Conservation (phyloP, 2,113 vertebrate species). For the Paedocypris sp. region DNA sequence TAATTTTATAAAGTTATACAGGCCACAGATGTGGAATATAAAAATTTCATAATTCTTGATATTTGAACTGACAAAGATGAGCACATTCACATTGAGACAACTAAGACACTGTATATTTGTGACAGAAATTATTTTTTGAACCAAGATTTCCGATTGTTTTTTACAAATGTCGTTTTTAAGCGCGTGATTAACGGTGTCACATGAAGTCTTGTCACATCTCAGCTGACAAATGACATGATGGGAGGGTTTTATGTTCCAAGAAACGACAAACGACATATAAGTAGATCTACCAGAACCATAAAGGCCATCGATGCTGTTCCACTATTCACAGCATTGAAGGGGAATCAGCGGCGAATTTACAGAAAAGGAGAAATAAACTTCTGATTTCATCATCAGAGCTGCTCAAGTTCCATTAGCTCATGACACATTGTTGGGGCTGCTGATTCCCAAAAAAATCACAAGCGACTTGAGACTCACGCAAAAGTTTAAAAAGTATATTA, state of each 20-base stretch:
- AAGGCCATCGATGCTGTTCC: background rate
- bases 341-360: background rate
- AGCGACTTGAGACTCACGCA: no score
- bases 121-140: no score
- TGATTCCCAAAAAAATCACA: no score
- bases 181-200: background rate
- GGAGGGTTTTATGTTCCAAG: no score
- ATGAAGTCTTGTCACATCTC: background rate
- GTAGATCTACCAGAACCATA: no score
- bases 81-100: background rate
- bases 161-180: background rate
- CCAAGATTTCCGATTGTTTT: no score
- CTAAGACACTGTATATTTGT: no score
- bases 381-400: slow-evolving; percentile 11
- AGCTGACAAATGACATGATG: background rate
- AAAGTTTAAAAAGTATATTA: no score
- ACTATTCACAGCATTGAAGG: slow-evolving; percentile 6
- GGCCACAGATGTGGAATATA: no score
- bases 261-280: no score
- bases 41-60: no score
- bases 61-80: background rate
- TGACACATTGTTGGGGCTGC: slow-evolving; percentile 20
- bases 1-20: no score
- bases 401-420: background rate
- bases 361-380: background rate